Conservation (phyloP, 2,797 vertebrate genomes). For the Falco rusticolus region DNA sequence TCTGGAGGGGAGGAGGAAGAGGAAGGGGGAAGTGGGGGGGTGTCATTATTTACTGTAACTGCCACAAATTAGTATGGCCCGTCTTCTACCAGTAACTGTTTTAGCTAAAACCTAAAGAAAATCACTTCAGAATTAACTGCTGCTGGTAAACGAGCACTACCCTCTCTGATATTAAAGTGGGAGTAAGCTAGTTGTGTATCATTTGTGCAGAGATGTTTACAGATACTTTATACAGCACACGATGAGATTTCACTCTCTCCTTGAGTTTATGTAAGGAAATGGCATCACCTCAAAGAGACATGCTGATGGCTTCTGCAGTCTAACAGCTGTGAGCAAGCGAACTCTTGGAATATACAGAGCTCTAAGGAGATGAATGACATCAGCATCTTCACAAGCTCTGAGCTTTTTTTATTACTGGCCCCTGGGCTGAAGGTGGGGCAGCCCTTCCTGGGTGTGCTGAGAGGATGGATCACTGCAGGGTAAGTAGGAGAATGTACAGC, state of each 20-base stretch:
- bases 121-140: neutral
- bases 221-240: neutral
- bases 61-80: neutral
- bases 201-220: neutral
- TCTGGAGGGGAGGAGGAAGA: neutral
- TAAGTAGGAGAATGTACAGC: neutral
- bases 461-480: neutral
- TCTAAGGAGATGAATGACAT: neutral
- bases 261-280: rapidly evolving
- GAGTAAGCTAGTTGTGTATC: neutral
- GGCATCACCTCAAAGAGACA: neutral
- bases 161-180: neutral
- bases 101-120: neutral
- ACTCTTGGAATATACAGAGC: neutral
- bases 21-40: neutral
- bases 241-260: neutral
- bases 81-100: neutral
- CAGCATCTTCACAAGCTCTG: neutral
- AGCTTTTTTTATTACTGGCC: neutral
- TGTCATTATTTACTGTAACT: neutral
- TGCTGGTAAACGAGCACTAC: neutral
- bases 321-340: neutral
- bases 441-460: neutral
- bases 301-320: neutral
- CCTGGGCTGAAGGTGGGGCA: neutral